Conservation (phyloP, 1,140 invertebrate species). For the Drosophila mayri region DNA sequence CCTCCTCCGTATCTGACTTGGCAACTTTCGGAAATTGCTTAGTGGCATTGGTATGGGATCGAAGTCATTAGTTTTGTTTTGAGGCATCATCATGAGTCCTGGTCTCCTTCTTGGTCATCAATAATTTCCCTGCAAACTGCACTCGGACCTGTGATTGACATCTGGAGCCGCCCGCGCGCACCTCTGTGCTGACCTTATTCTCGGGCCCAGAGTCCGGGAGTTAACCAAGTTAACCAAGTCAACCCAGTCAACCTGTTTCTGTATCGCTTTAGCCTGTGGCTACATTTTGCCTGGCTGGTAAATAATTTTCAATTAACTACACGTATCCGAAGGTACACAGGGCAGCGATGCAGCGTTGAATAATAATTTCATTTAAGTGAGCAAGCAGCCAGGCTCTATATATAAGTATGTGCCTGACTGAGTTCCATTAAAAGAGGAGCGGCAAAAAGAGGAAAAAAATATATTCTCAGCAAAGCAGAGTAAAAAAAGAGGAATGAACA, state of each 20-base stretch:
- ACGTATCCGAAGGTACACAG: conserved; percentile 18
- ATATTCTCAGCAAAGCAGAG: neutral
- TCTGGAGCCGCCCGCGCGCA: conserved; percentile 20
- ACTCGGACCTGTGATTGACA: conserved; percentile 71
- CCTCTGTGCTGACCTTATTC: conserved; percentile 43
- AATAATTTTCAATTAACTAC: conserved; percentile 79
- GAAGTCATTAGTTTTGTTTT: conserved; percentile 30
- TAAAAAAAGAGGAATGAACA: conserved; percentile 7
- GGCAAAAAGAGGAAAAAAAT: neutral
- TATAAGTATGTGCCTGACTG: conserved; percentile 16
- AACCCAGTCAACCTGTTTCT: conserved; percentile 31
- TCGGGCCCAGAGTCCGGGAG: conserved; percentile 36
- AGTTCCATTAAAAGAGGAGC: conserved; percentile 38
- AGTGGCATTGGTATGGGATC: conserved; percentile 11
- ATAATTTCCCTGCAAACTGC: conserved; percentile 72
- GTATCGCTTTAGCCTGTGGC: conserved; percentile 23
- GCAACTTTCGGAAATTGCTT: conserved; percentile 70
- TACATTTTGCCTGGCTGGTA: conserved; percentile 39
- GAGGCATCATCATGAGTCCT: conserved; percentile 26
- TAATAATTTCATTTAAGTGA: conserved; percentile 55
- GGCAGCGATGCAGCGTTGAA: conserved; percentile 30
- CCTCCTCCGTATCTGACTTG: conserved; percentile 54
- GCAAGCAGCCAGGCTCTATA: conserved; percentile 1
- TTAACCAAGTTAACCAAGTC: conserved; percentile 12
- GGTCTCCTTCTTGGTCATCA: conserved; percentile 56